phyloP scores from a whole-genome alignment of 2,113 vertebrate species.

The Ctenodactylus gundi region DNA sequence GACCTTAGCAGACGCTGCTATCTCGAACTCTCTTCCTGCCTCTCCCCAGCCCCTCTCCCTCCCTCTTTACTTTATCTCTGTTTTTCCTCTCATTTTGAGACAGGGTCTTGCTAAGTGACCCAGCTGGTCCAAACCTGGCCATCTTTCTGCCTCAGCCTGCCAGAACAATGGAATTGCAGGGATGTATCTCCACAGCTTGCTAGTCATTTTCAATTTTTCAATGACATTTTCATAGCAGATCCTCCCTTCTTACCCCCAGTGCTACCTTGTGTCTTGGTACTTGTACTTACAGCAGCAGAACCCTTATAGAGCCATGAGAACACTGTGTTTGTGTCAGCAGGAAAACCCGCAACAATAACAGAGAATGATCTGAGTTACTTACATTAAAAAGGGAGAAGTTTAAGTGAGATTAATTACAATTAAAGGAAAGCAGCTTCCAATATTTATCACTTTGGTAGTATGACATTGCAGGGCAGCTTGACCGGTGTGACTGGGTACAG shows the following conservation, averaged over 20 bases:
- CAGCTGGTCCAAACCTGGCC: neutral
- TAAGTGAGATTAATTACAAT: neutral
- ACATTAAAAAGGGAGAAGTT: neutral
- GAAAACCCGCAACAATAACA: neutral
- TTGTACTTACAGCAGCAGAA: too few relatives aligned
- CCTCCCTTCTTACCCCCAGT: accelerated
- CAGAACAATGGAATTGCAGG: neutral
- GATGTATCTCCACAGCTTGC: neutral
- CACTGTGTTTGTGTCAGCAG: neutral
- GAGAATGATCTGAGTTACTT: neutral
- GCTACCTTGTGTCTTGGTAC: neutral
- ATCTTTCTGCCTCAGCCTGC: neutral
- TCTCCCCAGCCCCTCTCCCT: too few relatives aligned
- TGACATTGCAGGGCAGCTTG: neutral
- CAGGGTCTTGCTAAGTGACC: neutral
- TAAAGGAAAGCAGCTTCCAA: neutral
- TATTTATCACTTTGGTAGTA: neutral
- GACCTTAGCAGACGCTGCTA: neutral
- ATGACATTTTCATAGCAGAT: neutral
- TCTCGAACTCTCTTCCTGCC: neutral
- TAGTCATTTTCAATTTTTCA: neutral
- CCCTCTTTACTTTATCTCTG: neutral
- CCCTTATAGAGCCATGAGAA: neutral
- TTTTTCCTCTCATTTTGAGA: neutral
- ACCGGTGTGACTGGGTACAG: neutral